phyloP scores from a whole-genome alignment of 64 coral and sea anemone species.

The Orbicella faveolata region DNA sequence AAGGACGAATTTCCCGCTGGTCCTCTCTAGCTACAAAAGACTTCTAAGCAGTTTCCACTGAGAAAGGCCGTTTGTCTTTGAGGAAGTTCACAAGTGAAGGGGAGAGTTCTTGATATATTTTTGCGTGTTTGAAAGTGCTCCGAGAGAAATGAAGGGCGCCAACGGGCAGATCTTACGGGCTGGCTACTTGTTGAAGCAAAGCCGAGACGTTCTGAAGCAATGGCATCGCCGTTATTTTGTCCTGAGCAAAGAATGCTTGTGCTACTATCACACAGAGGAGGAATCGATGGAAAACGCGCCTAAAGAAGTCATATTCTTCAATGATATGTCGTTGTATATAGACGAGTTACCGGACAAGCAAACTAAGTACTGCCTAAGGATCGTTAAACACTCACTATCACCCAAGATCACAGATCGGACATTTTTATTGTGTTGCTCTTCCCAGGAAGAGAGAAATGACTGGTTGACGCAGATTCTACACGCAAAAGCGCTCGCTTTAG shows the following conservation, averaged over 20 bases:
- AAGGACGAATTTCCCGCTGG: too few relatives aligned
- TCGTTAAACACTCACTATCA: constrained; percentile 60
- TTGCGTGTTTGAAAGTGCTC: not conserved
- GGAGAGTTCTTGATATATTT: too few relatives aligned
- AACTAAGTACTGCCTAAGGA: constrained; percentile 75
- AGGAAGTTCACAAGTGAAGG: too few relatives aligned
- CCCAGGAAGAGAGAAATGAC: constrained; percentile 70
- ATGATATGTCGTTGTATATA: constrained; percentile 87
- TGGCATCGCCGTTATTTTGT: constrained; percentile 91
- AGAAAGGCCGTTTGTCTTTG: too few relatives aligned
- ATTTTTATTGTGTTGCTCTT: constrained; percentile 57
- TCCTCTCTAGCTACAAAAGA: too few relatives aligned
- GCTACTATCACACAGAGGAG: constrained; percentile 74
- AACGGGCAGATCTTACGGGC: constrained; percentile 36
- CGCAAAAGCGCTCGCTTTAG: constrained; percentile 72
- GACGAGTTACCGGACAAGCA: constrained; percentile 59
- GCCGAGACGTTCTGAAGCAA: constrained; percentile 75
- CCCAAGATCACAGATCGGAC: constrained; percentile 40
- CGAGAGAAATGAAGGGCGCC: not conserved
- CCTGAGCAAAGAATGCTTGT: constrained; percentile 89
- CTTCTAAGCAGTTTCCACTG: too few relatives aligned
- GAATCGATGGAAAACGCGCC: constrained; percentile 58
- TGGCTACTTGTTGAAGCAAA: constrained; percentile 87
- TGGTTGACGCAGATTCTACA: constrained; percentile 83
- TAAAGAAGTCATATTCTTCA: constrained; percentile 85